Base-by-base conservation (phyloP, 2,113 vertebrate species). In the Daubentonia madagascariensis region DNA sequence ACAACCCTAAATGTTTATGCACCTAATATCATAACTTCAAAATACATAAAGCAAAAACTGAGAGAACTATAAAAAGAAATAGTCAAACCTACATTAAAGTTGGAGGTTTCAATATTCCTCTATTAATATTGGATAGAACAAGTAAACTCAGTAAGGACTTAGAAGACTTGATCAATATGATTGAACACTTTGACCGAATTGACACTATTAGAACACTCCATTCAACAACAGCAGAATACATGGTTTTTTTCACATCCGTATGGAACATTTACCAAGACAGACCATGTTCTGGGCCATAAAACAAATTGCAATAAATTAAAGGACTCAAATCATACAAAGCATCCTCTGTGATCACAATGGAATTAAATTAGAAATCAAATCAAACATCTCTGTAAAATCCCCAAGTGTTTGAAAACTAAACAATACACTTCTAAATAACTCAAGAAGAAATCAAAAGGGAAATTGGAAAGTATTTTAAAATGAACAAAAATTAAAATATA, bases 301-400 rank as follows among this genome's bases (percentile, higher is more conserved):
- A 22, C 43, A 61, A 95, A 52, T 78, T 4, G 70, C 20, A 81
- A 54, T 61, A 80, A 80, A 81, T 73, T n/a, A 73, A 92, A 57
- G 54, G 91, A 80, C 43, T 91, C 48, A 80, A 67, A 73, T 63
- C n/a, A 85, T 25, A 79, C 52, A 80, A 86, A 80, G 22, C 43
- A n/a, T 73, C 14, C 16, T 86, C 22, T 91, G n/a, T 78, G 79
- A 78, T 32, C 23, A 85, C 79, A 90, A 18, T 48, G 18, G 59
- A 57, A 57, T 68, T 85, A 61, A 91, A 91, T 68, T 50, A 91
- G 70, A 87, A 91, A 86, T 91, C 28, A 95, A 93, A 85, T 59
- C 72, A 91, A 70, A 50, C 17, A 11, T 50, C 18, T 70, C 40
- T 79, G 35, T 35, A 40, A 90, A 90, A 57, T 76, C 48, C 76